Evolutionary conservation across 2,888 invertebrate species (phyloP).

Genomic region (Apamea monoglypha): DNA sequence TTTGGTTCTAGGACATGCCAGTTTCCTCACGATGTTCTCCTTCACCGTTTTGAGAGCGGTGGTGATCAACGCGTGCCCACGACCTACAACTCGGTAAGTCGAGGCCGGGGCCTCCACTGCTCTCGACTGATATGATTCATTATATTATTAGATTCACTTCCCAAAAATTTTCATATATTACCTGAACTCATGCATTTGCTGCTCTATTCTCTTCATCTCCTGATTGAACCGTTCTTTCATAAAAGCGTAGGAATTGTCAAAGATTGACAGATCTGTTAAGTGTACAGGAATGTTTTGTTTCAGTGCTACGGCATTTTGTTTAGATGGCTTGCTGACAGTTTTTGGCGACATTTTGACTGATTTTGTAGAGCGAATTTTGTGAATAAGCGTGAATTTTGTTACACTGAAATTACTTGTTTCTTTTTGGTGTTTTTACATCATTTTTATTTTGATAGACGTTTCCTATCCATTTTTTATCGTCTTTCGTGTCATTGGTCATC

Average conservation of each 20-base stretch:
- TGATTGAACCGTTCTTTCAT: conserved; percentile 75
- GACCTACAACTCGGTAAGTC: no score
- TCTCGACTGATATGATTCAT: neutral
- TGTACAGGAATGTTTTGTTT: conserved; percentile 70
- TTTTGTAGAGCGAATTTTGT: neutral
- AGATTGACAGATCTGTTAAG: conserved; percentile 70
- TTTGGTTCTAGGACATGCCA: no score
- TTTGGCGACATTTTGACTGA: conserved; percentile 28
- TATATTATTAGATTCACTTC: neutral
- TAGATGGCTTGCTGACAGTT: neutral
- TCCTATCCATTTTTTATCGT: neutral
- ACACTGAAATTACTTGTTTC: neutral
- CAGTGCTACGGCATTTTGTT: conserved; percentile 31
- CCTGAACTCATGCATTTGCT: conserved; percentile 79
- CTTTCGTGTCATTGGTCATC: neutral
- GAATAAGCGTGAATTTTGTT: neutral
- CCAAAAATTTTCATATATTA: conserved; percentile 48
- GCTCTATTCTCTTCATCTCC: conserved; percentile 78
- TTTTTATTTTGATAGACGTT: conserved; percentile 18
- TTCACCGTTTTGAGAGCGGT: no score
- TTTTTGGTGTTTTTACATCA: neutral
- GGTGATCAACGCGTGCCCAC: no score
- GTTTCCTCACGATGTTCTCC: no score
- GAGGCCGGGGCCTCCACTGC: no score
- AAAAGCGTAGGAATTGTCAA: conserved; percentile 72